Conservation (phyloP, 1,140 invertebrate genomes). For the Microvelia longipes region DNA sequence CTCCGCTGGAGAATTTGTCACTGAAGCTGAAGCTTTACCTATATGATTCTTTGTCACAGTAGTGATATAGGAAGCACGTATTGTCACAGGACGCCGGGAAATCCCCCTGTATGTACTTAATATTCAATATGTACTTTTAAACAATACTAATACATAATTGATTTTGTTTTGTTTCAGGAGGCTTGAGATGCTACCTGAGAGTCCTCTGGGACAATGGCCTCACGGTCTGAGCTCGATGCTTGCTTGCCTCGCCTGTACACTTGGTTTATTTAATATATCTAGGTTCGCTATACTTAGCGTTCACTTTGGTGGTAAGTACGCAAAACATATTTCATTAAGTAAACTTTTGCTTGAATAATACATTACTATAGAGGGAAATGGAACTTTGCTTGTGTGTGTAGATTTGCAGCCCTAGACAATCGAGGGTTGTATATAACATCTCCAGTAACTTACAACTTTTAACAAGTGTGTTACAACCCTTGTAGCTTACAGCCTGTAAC, state of each 20-base stretch:
- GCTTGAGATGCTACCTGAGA: constrained; percentile 23
- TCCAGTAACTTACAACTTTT: background rate
- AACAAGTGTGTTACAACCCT: background rate
- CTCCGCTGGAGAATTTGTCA: too few relatives aligned
- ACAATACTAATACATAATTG: too few relatives aligned
- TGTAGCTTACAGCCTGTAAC: background rate
- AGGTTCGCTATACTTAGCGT: constrained; percentile 73
- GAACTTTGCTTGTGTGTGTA: background rate
- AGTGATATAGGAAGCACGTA: too few relatives aligned
- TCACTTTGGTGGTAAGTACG: constrained; percentile 58
- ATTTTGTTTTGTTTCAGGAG: constrained; percentile 22
- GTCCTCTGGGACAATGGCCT: constrained; percentile 49
- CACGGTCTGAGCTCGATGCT: constrained; percentile 62
- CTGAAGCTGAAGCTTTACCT: too few relatives aligned
- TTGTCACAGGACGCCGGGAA: too few relatives aligned
- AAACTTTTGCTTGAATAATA: background rate
- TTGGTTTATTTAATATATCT: constrained; percentile 76
- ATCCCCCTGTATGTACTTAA: too few relatives aligned
- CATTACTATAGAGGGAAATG: background rate
- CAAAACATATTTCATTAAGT: background rate
- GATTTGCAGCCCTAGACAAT: background rate
- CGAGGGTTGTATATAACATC: background rate
- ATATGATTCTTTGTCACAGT: too few relatives aligned
- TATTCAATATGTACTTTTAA: too few relatives aligned
- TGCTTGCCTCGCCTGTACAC: constrained; percentile 64